Evolutionary conservation across 1,140 invertebrate genomes (phyloP).

Genomic region (Cydia fagiglandana): DNA sequence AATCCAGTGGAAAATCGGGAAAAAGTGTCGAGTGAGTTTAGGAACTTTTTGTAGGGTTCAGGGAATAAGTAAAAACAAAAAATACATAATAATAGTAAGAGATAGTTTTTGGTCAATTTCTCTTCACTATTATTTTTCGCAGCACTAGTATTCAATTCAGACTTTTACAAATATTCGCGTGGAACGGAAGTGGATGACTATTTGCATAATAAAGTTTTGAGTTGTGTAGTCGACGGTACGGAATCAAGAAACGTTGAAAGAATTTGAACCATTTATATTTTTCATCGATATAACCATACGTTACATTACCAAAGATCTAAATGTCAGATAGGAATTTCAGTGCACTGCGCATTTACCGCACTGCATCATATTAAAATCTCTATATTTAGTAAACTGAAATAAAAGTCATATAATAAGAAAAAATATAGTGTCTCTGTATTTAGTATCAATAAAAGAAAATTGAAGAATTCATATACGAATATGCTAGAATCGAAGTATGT

Average conservation of each 20-base stretch:
- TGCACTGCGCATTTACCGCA: background rate
- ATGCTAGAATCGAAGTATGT: too few species aligned
- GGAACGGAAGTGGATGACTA: background rate
- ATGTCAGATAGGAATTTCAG: background rate
- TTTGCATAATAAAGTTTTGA: slow-evolving; percentile 6
- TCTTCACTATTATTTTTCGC: background rate
- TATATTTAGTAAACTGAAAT: too few species aligned
- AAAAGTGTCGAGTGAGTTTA: background rate
- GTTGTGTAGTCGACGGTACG: background rate
- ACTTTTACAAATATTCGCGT: background rate
- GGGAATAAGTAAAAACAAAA: too few species aligned
- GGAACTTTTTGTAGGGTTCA: background rate
- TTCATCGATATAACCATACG: background rate
- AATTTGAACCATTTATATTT: too few species aligned
- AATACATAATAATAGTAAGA: too few species aligned
- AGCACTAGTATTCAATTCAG: background rate
- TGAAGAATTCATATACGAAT: too few species aligned
- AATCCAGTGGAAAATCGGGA: slow-evolving; percentile 5
- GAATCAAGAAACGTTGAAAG: background rate
- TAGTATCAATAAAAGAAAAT: too few species aligned
- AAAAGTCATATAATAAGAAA: too few species aligned
- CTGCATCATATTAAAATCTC: background rate
- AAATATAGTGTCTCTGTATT: too few species aligned
- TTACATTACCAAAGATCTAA: background rate
- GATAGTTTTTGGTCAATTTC: too few species aligned